These are phyloP conservation scores for Eupithecia abbreviata DNA, from an alignment of 2,888 invertebrate genomes.

Conservation along the genomic window DNA sequence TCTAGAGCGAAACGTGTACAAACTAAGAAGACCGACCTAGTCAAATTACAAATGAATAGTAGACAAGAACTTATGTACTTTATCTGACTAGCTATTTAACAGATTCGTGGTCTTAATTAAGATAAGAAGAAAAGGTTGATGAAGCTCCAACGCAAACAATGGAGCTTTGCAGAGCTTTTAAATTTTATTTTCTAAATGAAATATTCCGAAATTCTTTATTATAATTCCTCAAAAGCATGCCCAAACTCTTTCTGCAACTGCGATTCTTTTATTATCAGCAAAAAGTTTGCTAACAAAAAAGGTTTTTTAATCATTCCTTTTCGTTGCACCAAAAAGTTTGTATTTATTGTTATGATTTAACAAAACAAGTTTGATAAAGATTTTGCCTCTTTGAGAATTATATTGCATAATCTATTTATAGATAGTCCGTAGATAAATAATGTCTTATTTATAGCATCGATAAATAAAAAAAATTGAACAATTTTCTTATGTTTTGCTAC, in stretches of 20 bases:
- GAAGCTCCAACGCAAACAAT: constrained; percentile 17
- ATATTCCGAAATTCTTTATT: not conserved
- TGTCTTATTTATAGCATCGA: not conserved
- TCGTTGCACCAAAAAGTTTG: not conserved
- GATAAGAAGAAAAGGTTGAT: constrained; percentile 15
- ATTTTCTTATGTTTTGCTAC: not conserved
- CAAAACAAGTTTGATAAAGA: not conserved
- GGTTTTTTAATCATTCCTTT: not conserved
- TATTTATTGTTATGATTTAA: not conserved
- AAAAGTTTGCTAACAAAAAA: not conserved
- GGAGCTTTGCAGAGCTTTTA: not conserved
- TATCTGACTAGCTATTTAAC: not conserved
- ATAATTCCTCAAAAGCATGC: not conserved
- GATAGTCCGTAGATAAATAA: not conserved
- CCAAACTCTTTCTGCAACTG: not conserved
- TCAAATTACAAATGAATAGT: not conserved
- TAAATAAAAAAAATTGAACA: not conserved
- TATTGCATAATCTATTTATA: not conserved
- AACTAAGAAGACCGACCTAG: not conserved
- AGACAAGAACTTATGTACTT: not conserved
- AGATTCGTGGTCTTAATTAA: constrained; percentile 8
- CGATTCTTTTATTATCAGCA: not conserved
- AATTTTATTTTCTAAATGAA: not conserved
- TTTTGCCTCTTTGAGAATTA: not conserved
- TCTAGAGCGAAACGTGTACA: not conserved